phyloP scores from a whole-genome alignment of 2,797 vertebrate species.

The Borostomias antarcticus region DNA sequence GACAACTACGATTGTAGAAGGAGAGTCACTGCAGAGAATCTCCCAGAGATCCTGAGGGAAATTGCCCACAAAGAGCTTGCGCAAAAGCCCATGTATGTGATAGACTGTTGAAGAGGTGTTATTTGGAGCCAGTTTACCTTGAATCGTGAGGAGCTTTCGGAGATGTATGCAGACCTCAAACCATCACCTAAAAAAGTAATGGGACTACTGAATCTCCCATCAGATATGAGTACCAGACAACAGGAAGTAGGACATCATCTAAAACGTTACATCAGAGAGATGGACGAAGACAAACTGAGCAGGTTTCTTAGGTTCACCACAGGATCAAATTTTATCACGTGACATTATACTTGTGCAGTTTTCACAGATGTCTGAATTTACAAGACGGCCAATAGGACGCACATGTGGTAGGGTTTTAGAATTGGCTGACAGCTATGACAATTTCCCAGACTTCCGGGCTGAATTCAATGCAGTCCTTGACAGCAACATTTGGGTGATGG shows the following conservation, averaged over 20 bases:
- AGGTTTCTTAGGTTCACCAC: conserved; percentile 22
- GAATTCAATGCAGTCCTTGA: conserved; percentile 46
- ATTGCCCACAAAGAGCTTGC: conserved; percentile 22
- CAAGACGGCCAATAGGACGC: conserved; percentile 27
- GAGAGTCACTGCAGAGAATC: background rate
- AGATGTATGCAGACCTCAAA: conserved; percentile 5
- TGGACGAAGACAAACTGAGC: conserved; percentile 22
- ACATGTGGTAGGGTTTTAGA: conserved; percentile 34
- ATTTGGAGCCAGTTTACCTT: background rate
- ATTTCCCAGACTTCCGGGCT: conserved; percentile 41
- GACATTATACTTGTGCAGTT: conserved; percentile 33
- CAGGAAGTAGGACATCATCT: conserved; percentile 19
- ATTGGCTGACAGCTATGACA: conserved; percentile 34
- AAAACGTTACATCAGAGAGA: conserved; percentile 21
- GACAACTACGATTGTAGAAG: conserved; percentile 16
- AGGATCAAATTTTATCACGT: conserved; percentile 24
- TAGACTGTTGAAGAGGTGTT: conserved; percentile 13
- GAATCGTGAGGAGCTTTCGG: background rate
- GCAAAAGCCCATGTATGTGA: conserved; percentile 30
- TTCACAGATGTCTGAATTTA: conserved; percentile 28
- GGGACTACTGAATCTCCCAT: background rate
- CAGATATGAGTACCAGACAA: conserved; percentile 18
- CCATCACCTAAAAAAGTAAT: conserved; percentile 10
- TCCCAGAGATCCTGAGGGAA: conserved; percentile 8
- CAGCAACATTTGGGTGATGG: conserved; percentile 51